These are phyloP conservation scores for Drosophila affinis DNA, from an alignment of 2,888 invertebrate genomes.

Conservation along the genomic window DNA sequence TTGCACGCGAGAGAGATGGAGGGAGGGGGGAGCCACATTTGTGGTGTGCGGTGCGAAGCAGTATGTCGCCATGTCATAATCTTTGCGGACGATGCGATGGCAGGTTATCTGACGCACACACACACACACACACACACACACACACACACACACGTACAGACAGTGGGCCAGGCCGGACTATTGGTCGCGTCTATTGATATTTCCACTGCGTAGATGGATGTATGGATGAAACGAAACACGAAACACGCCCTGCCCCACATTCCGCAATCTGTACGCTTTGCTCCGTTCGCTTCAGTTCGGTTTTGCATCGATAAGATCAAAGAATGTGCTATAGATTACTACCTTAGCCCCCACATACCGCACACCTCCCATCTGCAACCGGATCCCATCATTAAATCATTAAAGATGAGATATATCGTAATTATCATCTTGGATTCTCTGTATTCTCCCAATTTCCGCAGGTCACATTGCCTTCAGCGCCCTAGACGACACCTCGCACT, in stretches of 20 bases:
- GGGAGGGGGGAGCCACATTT: constrained; percentile 1
- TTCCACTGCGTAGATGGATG: constrained; percentile 60
- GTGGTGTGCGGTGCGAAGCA: constrained; percentile 21
- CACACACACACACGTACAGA: neutral
- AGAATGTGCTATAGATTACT: neutral
- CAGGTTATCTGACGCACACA: constrained; percentile 59
- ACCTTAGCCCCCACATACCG: neutral
- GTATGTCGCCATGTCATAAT: constrained; percentile 61
- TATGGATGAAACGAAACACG: neutral
- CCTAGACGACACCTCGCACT: constrained; percentile 84
- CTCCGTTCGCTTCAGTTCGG: neutral
- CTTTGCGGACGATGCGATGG: constrained; percentile 42
- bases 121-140: neutral
- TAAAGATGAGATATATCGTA: neutral
- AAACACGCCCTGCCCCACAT: constrained; percentile 60
- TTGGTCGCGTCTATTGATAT: constrained; percentile 25
- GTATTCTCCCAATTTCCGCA: constrained; percentile 39
- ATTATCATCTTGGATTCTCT: constrained; percentile 8
- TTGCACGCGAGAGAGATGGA: constrained; percentile 1
- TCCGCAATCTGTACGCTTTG: constrained; percentile 30
- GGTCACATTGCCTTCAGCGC: constrained; percentile 86
- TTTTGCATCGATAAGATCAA: constrained; percentile 1
- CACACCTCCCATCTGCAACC: neutral
- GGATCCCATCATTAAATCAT: neutral
- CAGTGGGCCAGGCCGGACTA: constrained; percentile 58